Evolutionary conservation across 2,888 invertebrate species (phyloP).

Genomic region (Chrysodeixis includens): DNA sequence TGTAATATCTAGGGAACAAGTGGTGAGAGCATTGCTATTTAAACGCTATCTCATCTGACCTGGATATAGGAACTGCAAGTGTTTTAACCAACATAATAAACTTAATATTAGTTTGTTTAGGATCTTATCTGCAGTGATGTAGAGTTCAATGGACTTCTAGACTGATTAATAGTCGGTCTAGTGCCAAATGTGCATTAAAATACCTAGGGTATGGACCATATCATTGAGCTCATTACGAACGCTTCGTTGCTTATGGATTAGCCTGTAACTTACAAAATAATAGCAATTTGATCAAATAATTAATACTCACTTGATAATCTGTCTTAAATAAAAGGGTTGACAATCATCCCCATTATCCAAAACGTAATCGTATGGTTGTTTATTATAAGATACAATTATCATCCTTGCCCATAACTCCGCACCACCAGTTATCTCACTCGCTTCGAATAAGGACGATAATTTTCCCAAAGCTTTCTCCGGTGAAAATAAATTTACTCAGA

Average conservation of each 20-base stretch:
- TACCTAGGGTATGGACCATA: neutral
- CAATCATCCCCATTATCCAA: neutral
- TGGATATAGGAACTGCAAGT: slow-evolving; percentile 3
- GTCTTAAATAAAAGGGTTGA: neutral
- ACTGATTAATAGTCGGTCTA: neutral
- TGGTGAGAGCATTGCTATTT: slow-evolving; percentile 48
- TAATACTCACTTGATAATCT: no score
- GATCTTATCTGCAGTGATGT: neutral
- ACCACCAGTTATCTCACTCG: neutral
- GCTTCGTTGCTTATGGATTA: neutral
- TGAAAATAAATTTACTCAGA: slow-evolving; percentile 18
- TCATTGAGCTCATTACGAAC: neutral
- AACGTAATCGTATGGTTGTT: neutral
- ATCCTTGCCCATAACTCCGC: neutral
- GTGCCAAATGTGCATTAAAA: neutral
- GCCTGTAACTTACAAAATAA: no score
- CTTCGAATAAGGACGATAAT: slow-evolving; percentile 5
- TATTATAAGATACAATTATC: neutral
- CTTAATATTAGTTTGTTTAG: neutral
- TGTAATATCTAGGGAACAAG: slow-evolving; percentile 34
- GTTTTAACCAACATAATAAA: neutral
- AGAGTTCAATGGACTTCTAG: slow-evolving; percentile 1
- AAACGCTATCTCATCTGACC: slow-evolving; percentile 16
- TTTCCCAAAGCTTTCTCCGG: slow-evolving; percentile 26
- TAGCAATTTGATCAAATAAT: no score